Base-by-base conservation (phyloP, 2,888 invertebrate genomes). In the Cactoblastis cactorum region DNA sequence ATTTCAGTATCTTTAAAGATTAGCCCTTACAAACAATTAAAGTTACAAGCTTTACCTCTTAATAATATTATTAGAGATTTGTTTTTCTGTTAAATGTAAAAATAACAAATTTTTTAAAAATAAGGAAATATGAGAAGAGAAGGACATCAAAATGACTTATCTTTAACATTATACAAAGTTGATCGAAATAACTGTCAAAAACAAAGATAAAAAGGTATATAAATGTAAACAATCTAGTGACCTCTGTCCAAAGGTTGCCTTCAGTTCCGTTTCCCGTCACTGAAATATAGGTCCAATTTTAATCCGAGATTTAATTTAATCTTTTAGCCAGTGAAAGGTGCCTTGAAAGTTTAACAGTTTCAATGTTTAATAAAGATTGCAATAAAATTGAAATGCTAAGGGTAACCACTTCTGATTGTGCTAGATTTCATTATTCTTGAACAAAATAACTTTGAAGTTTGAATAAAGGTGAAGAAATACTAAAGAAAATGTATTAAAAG, bases 321-420 rank as follows among this genome's bases (percentile, higher is more conserved):
- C 17, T 12, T 32, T n/a, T 37, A 12, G 24, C 2, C 45, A 15
- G 45, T 46, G 39, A 32, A 39, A 49, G 22, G 32, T 32, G 12
- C 39, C 49, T 49, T 49, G 49, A 39, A 14, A 49, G 9, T 38
- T 39, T 49, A n/a, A 28, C 5, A 46, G 17, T 46, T 22, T 22
- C 6, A 4, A 22, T 22, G 22, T 22, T 6, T 22, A 22, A 22
- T 22, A 22, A 22, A 15, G 3, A 11, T 32, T 32, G 35, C 5
- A 35, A 35, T 35, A 35, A 48, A 24, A 38, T 37, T 38, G 0
- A 15, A 38, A 37, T 22, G 15, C 6, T 17, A 48, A 38, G 38
- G 48, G 47, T 11, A n/a, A n/a, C n/a, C n/a, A n/a, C n/a, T n/a
- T 45, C 12, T 34, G 8, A 6, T 35, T 35, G 22, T 35, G 35